Evolutionary conservation across 2,113 vertebrate genomes (phyloP).

Genomic region (Oophaga pumilio): DNA sequence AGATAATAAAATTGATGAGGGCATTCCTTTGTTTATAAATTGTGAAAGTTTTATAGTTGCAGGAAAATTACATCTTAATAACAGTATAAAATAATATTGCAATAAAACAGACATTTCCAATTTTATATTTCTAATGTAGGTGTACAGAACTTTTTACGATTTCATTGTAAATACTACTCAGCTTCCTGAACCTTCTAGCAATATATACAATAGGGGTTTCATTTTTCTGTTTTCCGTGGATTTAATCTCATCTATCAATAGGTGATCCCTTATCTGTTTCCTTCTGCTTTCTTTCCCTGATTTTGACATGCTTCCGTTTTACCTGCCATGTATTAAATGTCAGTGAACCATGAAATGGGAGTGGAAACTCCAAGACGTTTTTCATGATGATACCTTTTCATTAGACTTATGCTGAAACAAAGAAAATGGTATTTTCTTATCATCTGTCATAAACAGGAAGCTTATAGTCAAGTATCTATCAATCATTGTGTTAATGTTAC

Average conservation of each 20-base stretch:
- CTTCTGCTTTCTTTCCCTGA: slow-evolving; percentile 39
- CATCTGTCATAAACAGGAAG: slow-evolving; percentile 44
- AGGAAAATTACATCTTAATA: too few relatives aligned
- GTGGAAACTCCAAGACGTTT: slow-evolving; percentile 33
- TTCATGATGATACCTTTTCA: slow-evolving; percentile 42
- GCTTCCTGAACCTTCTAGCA: neutral
- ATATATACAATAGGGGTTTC: neutral
- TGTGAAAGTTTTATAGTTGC: too few relatives aligned
- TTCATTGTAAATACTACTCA: neutral
- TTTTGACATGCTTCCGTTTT: slow-evolving; percentile 49
- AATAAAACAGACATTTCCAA: slow-evolving; percentile 15
- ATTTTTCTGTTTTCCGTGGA: slow-evolving; percentile 37
- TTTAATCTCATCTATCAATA: slow-evolving; percentile 48
- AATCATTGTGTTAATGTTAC: slow-evolving; percentile 13
- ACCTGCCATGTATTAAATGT: slow-evolving; percentile 51
- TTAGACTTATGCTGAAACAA: slow-evolving; percentile 21
- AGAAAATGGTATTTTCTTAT: slow-evolving; percentile 36
- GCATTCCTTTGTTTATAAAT: too few relatives aligned
- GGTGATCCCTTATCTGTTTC: slow-evolving; percentile 52
- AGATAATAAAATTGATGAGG: too few relatives aligned
- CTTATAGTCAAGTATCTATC: slow-evolving; percentile 8
- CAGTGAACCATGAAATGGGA: slow-evolving; percentile 47
- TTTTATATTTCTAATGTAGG: neutral
- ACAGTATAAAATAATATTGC: too few relatives aligned
- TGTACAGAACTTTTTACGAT: neutral